Base-by-base conservation (phyloP, 2,888 invertebrate species). In the Zaprionus lineosus region DNA sequence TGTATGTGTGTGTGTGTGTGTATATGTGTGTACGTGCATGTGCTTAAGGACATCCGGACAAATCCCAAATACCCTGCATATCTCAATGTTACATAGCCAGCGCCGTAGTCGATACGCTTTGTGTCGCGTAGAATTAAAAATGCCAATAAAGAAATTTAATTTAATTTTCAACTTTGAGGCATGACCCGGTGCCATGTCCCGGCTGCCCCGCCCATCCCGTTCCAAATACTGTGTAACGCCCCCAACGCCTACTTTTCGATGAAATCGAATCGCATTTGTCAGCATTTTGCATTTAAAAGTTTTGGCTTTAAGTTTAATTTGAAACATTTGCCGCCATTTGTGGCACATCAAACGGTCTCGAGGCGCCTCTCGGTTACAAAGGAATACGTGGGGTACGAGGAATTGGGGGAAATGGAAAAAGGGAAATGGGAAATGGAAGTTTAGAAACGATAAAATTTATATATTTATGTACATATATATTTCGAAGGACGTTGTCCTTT, bases 121-220 rank as follows among this genome's bases (percentile, higher is more conserved):
- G 12, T 15, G 9, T n/a, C 33, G 44, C 16, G 14, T 31, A 9
- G 36, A 5, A 16, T 33, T 33, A 63, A 67, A 61, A 62, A 55
- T 74, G 72, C 73, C 77, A 83, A 83, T 84, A 78, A 72, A 59
- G 63, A 77, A 78, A 78, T 84, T 78, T 76, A 73, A 78, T 78
- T 78, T 81, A 73, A 81, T 84, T 83, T 59, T 40, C 69, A 75
- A 75, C 62, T 75, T 53, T 75, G 57, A 64, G 50, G 48, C 61
- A 43, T 41, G 56, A 39, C 33, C 36, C 53, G 62, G 24, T 34
- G 33, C 34, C 40, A 34, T 37, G 24, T 9, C 18, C 33, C 15
- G 7, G 4, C 24, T 16, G 39, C 19, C 5, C 5, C 19, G 19
- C 5, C 19, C 19, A 19, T 19, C 26, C 28, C 11, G 6, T n/a